A percentile compares a stretch with the other conserved stretches of the same genome.
Conservation (phyloP, 2,797 vertebrate species). For the Microctenopoma steveboyesi region DNA sequence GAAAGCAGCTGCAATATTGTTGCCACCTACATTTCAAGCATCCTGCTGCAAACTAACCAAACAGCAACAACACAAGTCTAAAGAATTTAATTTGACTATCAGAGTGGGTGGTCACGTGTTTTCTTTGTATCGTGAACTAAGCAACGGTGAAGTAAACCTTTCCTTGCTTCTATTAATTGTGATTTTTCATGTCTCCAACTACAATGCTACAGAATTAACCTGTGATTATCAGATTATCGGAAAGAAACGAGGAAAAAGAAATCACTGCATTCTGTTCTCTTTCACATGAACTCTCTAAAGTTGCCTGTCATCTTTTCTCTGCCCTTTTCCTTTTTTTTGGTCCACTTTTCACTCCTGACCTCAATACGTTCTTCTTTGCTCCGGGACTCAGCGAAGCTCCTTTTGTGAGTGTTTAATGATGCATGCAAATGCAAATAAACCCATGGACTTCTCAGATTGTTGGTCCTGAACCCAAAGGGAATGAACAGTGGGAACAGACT, state of each 20-base stretch:
- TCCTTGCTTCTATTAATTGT: not conserved
- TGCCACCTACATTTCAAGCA: not conserved
- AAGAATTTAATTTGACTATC: not conserved
- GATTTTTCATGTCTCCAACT: not conserved
- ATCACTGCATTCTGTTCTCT: slow-evolving; percentile 11
- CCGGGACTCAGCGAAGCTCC: slow-evolving; percentile 43
- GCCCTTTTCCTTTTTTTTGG: slow-evolving; percentile 1
- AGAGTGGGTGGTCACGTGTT: not conserved
- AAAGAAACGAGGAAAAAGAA: slow-evolving; percentile 17
- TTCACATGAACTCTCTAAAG: slow-evolving; percentile 34
- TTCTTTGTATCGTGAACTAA: slow-evolving; percentile 2
- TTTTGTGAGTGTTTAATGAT: slow-evolving; percentile 72
- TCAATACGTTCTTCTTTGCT: slow-evolving; percentile 44
- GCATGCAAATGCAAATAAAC: slow-evolving; percentile 72
- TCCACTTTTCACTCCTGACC: slow-evolving; percentile 31
- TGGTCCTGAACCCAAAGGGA: slow-evolving; percentile 52
- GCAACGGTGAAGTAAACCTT: not conserved
- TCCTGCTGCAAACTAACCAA: not conserved
- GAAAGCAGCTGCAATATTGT: not conserved
- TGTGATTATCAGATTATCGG: slow-evolving; percentile 17
- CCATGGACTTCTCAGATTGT: slow-evolving; percentile 56
- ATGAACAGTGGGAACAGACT: slow-evolving; percentile 30
- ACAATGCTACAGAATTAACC: not conserved
- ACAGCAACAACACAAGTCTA: not conserved
- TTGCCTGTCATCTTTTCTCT: slow-evolving; percentile 20